A percentile compares a stretch with the other conserved stretches of the same genome.
phyloP scores from a whole-genome alignment of 1,140 invertebrate genomes.

The Cepaea nemoralis region DNA sequence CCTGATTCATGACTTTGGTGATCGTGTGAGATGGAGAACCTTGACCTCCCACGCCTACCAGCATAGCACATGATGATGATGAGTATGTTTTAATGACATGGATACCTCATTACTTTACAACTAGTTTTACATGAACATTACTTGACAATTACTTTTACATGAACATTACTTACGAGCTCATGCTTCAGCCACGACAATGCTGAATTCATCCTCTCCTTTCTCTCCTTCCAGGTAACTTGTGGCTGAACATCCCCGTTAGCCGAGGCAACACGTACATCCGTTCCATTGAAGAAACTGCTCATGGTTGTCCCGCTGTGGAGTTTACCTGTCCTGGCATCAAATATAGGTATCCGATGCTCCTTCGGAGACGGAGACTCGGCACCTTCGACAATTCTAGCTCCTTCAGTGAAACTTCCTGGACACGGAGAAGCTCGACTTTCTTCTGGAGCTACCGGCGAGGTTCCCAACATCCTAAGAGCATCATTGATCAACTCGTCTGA shows the following conservation, averaged over 20 bases:
- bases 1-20: too few species aligned
- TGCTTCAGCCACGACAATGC: constrained; percentile 43
- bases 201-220: constrained; percentile 34
- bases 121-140: too few species aligned
- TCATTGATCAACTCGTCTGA: constrained; percentile 34
- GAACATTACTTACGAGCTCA: constrained; percentile 38
- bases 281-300: neutral
- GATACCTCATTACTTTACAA: too few species aligned
- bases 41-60: too few species aligned
- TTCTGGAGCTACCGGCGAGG: neutral
- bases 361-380: neutral
- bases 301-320: neutral
- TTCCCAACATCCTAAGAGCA: constrained; percentile 6
- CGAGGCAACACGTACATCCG: neutral
- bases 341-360: constrained; percentile 5
- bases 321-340: constrained; percentile 7
- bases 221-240: constrained; percentile 24
- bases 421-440: neutral
- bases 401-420: neutral
- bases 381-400: neutral
- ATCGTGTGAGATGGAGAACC: too few species aligned
- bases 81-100: too few species aligned
- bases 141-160: too few species aligned
- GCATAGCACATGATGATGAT: too few species aligned
- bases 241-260: neutral